Conservation (phyloP, 2,888 invertebrate genomes). For the Trachelus tabidus region DNA sequence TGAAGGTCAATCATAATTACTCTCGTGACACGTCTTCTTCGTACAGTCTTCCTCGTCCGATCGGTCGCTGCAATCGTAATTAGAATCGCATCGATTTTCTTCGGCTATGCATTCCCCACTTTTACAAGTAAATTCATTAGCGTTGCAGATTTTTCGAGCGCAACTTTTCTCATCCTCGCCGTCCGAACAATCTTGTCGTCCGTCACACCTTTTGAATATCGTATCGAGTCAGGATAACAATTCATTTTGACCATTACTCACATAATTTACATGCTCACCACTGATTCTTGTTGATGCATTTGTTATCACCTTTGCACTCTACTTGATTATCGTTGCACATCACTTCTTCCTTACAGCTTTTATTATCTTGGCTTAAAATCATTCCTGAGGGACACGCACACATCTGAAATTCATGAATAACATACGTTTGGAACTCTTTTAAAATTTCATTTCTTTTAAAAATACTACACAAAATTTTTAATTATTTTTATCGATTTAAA, state of each 20-base stretch:
- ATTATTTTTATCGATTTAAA: not conserved
- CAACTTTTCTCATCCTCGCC: constrained; percentile 72
- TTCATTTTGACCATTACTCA: not conserved
- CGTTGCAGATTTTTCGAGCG: constrained; percentile 65
- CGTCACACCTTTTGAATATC: constrained; percentile 66
- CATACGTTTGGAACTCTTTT: not conserved
- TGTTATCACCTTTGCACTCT: constrained; percentile 67
- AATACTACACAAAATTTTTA: no score
- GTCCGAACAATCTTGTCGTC: constrained; percentile 67
- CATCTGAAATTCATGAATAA: constrained; percentile 35
- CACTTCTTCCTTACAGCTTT: constrained; percentile 70
- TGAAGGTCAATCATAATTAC: constrained; percentile 17
- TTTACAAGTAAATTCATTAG: constrained; percentile 68
- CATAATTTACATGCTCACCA: constrained; percentile 32
- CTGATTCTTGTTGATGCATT: constrained; percentile 61
- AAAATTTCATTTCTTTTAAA: not conserved
- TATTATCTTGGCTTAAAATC: constrained; percentile 67
- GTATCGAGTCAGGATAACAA: not conserved
- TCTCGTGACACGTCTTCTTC: constrained; percentile 31
- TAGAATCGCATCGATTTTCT: constrained; percentile 67
- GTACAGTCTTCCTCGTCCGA: constrained; percentile 71
- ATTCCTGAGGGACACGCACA: constrained; percentile 78
- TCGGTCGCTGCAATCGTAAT: constrained; percentile 69
- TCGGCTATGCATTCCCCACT: constrained; percentile 69
- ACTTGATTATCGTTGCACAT: constrained; percentile 63